Conservation (phyloP, 2,113 vertebrate species). For the Dicaeum eximium region DNA sequence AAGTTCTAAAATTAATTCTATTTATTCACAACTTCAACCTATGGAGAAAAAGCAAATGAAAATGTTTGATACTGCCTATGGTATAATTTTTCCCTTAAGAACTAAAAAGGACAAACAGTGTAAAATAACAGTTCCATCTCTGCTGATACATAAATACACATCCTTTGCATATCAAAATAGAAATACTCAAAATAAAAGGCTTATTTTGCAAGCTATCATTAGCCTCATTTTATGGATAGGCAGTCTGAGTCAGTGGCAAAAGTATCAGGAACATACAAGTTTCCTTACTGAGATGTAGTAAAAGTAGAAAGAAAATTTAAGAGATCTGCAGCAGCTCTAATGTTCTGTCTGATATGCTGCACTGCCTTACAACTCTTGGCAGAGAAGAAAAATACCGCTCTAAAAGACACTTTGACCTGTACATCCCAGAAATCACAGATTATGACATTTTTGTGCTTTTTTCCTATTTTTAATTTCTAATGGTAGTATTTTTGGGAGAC, state of each 20-base stretch:
- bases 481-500: not conserved
- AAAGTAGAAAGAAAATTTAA: not conserved
- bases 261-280: not conserved
- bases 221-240: not conserved
- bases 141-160: not conserved
- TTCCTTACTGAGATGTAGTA: not conserved
- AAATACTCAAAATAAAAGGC: not conserved
- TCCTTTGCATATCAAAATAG: not conserved
- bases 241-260: not conserved
- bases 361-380: not conserved
- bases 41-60: not conserved
- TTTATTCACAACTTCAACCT: not conserved
- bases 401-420: not conserved
- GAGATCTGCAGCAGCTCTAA: not conserved
- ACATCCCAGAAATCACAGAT: not conserved
- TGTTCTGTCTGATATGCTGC: not conserved
- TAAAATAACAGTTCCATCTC: not conserved
- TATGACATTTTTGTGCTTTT: not conserved
- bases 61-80: not conserved
- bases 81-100: not conserved
- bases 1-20: not conserved
- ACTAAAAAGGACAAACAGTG: not conserved
- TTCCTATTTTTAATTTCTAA: not conserved
- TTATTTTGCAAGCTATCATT: not conserved
- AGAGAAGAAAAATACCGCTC: not conserved